A percentile compares a stretch with the other conserved stretches of the same genome.
Conservation (phyloP, 2,797 vertebrate genomes). For the Anniella stebbinsi region DNA sequence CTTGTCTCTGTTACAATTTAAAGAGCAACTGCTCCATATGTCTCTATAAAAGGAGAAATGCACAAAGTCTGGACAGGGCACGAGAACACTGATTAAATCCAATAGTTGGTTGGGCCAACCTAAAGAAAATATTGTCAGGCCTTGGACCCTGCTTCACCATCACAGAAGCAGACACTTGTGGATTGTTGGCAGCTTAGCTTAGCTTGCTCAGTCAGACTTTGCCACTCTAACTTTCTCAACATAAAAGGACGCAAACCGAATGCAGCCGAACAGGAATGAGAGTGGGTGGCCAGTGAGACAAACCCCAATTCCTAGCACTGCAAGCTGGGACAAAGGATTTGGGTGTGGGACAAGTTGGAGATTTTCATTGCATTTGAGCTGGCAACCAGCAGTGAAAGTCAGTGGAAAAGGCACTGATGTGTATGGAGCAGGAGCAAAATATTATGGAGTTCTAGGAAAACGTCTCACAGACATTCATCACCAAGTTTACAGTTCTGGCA, state of each 20-base stretch:
- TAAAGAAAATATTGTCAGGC: constrained; percentile 59
- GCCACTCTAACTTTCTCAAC: constrained; percentile 52
- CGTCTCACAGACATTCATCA: constrained; percentile 10
- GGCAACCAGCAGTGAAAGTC: background rate
- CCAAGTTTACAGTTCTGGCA: background rate
- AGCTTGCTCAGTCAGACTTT: constrained; percentile 53
- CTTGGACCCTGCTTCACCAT: constrained; percentile 46
- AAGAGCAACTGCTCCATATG: constrained; percentile 60
- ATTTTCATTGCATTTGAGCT: constrained; percentile 9
- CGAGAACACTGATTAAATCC: constrained; percentile 70
- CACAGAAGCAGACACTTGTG: constrained; percentile 31
- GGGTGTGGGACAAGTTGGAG: background rate
- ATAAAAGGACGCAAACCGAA: constrained; percentile 27
- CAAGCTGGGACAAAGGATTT: background rate
- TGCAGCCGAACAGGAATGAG: constrained; percentile 25
- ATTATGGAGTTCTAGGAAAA: constrained; percentile 18
- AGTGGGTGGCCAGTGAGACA: constrained; percentile 34
- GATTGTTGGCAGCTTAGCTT: constrained; percentile 53
- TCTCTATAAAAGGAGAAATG: constrained; percentile 70
- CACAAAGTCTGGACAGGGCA: constrained; percentile 58
- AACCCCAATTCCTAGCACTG: constrained; percentile 10
- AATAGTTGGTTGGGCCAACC: constrained; percentile 57
- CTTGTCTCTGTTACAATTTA: constrained; percentile 72
- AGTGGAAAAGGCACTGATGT: constrained; percentile 2
- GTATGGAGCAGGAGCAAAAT: background rate